Evolutionary conservation across 2,113 vertebrate species (phyloP).

Genomic region (Microcebus lehilahytsara): DNA sequence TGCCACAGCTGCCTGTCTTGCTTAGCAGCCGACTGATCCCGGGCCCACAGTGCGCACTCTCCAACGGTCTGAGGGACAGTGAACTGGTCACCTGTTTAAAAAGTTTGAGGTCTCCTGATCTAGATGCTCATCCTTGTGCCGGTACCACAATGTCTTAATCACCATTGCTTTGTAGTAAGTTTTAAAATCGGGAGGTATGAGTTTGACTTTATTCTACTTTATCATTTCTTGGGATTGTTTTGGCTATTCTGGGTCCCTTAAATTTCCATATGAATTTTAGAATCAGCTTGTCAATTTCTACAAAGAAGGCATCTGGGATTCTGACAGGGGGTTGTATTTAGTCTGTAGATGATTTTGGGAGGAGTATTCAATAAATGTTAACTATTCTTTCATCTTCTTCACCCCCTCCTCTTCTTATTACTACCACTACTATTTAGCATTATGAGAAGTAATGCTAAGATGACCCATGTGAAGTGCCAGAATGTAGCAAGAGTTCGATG

Average conservation of each 20-base stretch:
- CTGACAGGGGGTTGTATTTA: neutral
- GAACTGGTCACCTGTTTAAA: too few relatives aligned
- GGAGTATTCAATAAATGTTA: neutral
- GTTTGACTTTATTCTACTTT: neutral
- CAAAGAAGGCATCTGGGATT: constrained; percentile 17
- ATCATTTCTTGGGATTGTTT: neutral
- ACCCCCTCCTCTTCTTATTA: neutral
- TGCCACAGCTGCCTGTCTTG: too few relatives aligned
- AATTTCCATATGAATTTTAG: constrained; percentile 15
- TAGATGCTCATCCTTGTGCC: neutral
- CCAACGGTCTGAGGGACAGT: too few relatives aligned
- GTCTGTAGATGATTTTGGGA: neutral
- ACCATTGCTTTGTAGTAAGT: neutral
- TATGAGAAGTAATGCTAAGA: neutral
- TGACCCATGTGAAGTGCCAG: neutral
- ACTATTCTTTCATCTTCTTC: neutral
- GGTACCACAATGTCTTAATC: neutral
- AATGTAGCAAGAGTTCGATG: neutral
- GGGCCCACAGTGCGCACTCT: too few relatives aligned
- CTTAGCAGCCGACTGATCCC: too few relatives aligned
- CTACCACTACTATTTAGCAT: neutral
- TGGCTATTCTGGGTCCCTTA: neutral
- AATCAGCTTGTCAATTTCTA: constrained; percentile 40
- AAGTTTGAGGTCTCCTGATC: neutral
- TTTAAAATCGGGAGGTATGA: neutral